These are phyloP conservation scores for Chamaea fasciata DNA, from an alignment of 2,113 vertebrate species.

Conservation along the genomic window DNA sequence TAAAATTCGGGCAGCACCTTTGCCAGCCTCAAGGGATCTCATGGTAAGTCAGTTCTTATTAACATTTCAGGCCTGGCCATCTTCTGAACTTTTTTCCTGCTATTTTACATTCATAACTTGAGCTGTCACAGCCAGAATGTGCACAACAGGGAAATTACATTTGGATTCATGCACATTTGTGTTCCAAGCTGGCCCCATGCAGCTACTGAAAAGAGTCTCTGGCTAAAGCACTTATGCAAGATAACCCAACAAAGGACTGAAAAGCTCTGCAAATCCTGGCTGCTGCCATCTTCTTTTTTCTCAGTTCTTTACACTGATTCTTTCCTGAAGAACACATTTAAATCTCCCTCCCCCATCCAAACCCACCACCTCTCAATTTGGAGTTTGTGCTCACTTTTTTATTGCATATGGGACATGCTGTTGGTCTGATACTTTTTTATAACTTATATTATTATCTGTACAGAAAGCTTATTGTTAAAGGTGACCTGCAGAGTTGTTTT, in stretches of 20 bases:
- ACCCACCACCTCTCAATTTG: background rate
- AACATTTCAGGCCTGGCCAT: slow-evolving; percentile 14
- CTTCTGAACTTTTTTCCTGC: slow-evolving; percentile 13
- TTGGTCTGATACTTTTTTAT: background rate
- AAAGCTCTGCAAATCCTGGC: slow-evolving; percentile 41
- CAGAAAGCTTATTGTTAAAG: background rate
- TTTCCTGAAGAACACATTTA: slow-evolving; percentile 2
- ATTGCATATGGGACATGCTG: background rate
- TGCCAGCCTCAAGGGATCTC: background rate
- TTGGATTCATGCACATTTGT: slow-evolving; percentile 53
- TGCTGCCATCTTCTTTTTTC: slow-evolving; percentile 25
- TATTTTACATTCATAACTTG: slow-evolving; percentile 57
- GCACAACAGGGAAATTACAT: slow-evolving; percentile 55
- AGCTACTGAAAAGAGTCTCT: slow-evolving; percentile 50
- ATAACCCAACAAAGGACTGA: slow-evolving; percentile 55
- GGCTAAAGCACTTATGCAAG: slow-evolving; percentile 53
- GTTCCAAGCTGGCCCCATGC: slow-evolving; percentile 47
- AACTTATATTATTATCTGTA: background rate
- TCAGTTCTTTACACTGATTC: slow-evolving; percentile 22
- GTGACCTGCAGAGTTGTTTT: background rate
- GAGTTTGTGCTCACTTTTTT: background rate
- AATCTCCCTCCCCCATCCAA: background rate
- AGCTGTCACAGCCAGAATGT: slow-evolving; percentile 39
- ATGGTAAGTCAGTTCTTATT: slow-evolving; percentile 22
- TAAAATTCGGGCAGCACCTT: slow-evolving; percentile 27